Base-by-base conservation (phyloP, 2,797 vertebrate species). In the Hozukius guyotensis region DNA sequence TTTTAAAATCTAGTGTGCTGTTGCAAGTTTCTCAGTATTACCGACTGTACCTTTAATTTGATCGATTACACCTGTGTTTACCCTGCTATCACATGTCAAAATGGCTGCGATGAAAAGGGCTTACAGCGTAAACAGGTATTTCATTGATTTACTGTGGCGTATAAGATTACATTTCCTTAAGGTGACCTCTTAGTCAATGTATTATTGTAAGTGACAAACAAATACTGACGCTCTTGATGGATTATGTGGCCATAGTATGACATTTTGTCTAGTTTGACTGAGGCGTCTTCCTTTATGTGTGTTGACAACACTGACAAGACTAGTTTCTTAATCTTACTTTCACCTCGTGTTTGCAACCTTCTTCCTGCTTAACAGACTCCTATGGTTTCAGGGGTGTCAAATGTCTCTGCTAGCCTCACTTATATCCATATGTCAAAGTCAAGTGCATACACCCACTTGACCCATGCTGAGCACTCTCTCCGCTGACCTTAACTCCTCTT, bases 311-410 rank as follows among this genome's bases (percentile, higher is more conserved):
- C 10, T 49, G 82, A 88, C 77, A 29, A 5, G 29, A 12, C 16
- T n/a, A 20, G 5, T 67, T 76, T 73, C 61, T 59, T 24, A 70
- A 59, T 78, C 59, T 57, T 38, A 66, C 65, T 57, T 68, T 72
- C 20, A 27, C 20, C 67, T 53, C n/a, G 36, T 72, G 42, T 75
- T 70, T 68, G 49, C 11, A 27, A 25, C 20, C 62, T 34, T 65
- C 75, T 66, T 75, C 66, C 34, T 38, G 24, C 69, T 63, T 78
- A 56, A 75, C 65, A 42, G 64, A 72, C 82, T 85, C 16, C 80
- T 90, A 13, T 65, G 18, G 77, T 90, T 88, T 75, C 89, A 52
- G 6, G 5, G 32, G 83, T 76, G 57, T 93, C 87, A 67, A 10
- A 66, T 91, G 20, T 74, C 86, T n/a, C 24, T n/a, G 1, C 46